Percentiles rank a stretch among this genome's conserved stretches.
Evolutionary conservation across 2,888 invertebrate genomes (phyloP).

Genomic region (Vanessa cardui): DNA sequence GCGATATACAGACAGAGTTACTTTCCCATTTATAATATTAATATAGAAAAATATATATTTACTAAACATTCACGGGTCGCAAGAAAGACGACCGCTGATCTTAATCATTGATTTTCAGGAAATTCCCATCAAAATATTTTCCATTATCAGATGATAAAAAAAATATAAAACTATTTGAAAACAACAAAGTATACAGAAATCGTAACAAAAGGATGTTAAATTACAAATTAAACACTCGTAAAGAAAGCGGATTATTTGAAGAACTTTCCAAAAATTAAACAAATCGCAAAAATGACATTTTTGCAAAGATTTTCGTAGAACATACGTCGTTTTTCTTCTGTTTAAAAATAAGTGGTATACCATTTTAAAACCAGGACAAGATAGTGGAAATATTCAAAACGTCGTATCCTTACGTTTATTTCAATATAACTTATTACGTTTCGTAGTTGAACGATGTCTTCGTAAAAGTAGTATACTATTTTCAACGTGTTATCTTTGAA

Average conservation of each 20-base stretch:
- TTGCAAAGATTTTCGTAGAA: conserved; percentile 12
- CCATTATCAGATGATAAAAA: too few species aligned
- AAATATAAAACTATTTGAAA: background rate
- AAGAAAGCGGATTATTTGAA: conserved; percentile 50
- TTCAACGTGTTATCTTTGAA: conserved; percentile 45
- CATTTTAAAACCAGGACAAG: conserved; percentile 63
- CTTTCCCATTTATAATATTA: too few species aligned
- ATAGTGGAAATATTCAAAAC: conserved; percentile 45
- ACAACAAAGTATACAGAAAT: background rate
- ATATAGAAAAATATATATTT: too few species aligned
- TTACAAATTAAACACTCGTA: conserved; percentile 55
- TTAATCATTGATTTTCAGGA: too few species aligned
- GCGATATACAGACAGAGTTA: too few species aligned
- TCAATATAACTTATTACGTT: conserved; percentile 50
- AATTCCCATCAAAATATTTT: too few species aligned
- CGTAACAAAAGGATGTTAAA: conserved; percentile 9
- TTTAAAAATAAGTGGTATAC: conserved; percentile 62
- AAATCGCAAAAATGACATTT: conserved; percentile 34
- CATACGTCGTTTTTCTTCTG: conserved; percentile 42
- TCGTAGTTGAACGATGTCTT: conserved; percentile 33
- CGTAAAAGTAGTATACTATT: conserved; percentile 73
- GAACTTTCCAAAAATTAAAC: background rate
- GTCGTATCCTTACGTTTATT: conserved; percentile 51
- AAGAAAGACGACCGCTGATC: too few species aligned
- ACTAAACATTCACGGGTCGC: too few species aligned